Conservation (phyloP, 1,140 invertebrate genomes). For the Leptinotarsa defecta region DNA sequence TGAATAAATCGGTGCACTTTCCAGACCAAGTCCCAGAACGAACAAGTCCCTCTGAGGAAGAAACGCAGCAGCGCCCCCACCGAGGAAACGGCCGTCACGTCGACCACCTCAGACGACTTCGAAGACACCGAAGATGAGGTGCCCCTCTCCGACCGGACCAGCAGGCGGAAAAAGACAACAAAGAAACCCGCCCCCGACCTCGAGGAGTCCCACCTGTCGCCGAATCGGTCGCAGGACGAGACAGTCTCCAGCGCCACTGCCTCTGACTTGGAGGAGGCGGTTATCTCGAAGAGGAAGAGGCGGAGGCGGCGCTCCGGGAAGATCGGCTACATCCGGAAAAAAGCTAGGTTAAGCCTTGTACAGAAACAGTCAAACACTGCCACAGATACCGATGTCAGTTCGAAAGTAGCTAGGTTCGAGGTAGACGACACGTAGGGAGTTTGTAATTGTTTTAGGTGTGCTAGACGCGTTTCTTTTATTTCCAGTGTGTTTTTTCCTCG, state of each 20-base stretch:
- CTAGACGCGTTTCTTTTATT: too few species aligned
- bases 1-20: too few species aligned
- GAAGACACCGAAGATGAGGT: background rate
- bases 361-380: conserved; percentile 15
- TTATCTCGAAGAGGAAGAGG: conserved; percentile 12
- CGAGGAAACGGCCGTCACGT: conserved; percentile 17
- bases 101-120: conserved; percentile 16
- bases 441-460: background rate
- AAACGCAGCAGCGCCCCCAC: conserved; percentile 6
- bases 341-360: conserved; percentile 2
- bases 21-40: background rate
- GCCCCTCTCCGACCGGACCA: background rate
- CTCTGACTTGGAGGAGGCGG: background rate
- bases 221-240: conserved; percentile 17
- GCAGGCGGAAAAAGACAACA: background rate
- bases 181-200: background rate
- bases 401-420: background rate
- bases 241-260: conserved; percentile 23
- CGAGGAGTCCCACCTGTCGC: background rate
- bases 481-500: background rate
- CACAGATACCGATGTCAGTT: conserved; percentile 9
- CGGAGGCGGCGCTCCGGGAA: background rate
- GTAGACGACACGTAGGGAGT: background rate
- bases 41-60: background rate
- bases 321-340: background rate